Percentiles rank a stretch among this genome's conserved stretches.
These are phyloP conservation scores for Triplophysa rosa DNA, from an alignment of 2,113 vertebrate species.

Conservation along the genomic window DNA sequence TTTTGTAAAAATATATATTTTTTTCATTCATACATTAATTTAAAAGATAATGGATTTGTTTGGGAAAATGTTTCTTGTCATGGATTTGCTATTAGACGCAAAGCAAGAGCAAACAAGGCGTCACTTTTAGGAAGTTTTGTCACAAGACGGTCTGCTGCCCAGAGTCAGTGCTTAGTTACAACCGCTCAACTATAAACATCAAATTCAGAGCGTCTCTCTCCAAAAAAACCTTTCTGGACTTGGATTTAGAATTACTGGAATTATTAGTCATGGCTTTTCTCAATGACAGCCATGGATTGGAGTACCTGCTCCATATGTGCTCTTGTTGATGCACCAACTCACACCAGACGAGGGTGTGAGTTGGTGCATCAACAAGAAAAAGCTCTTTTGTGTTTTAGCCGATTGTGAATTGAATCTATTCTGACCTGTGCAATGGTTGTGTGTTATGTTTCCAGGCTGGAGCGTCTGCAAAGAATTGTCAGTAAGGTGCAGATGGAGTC, in stretches of 20 bases:
- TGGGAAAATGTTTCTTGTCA: background rate
- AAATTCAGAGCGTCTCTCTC: background rate
- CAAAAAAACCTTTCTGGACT: background rate
- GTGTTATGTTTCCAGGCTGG: constrained; percentile 75
- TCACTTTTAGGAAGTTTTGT: constrained; percentile 37
- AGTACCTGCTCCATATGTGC: constrained; percentile 57
- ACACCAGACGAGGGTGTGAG: constrained; percentile 64
- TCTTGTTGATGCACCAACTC: no score
- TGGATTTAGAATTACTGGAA: background rate
- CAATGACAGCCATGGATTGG: constrained; percentile 65
- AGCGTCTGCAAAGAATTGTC: constrained; percentile 88
- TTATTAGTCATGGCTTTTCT: constrained; percentile 70
- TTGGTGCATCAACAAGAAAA: constrained; percentile 23
- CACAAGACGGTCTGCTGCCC: constrained; percentile 47
- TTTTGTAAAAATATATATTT: no score
- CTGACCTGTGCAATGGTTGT: constrained; percentile 2
- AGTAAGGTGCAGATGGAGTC: constrained; percentile 96
- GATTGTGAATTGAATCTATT: no score
- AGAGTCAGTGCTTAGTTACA: background rate
- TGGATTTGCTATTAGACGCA: constrained; percentile 18
- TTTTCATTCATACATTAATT: background rate
- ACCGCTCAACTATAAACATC: background rate
- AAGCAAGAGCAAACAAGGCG: constrained; percentile 50
- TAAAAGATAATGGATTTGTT: background rate
- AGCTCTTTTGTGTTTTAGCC: background rate